phyloP scores from a whole-genome alignment of 2,113 vertebrate genomes.

The Malurus cyaneus region DNA sequence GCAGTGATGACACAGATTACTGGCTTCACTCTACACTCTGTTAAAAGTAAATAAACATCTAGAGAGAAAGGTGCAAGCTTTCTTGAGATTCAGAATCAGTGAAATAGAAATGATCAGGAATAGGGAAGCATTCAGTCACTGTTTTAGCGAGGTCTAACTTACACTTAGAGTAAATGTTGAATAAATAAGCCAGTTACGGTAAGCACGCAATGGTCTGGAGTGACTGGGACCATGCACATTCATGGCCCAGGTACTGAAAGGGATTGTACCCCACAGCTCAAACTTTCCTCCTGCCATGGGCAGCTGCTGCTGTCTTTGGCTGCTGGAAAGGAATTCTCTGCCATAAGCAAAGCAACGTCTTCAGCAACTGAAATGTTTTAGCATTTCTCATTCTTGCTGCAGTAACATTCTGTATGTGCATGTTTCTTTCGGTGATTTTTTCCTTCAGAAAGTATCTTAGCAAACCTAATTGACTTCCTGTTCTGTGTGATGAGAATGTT shows the following conservation, averaged over 20 bases:
- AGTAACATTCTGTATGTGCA: not conserved
- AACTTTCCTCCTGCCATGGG: not conserved
- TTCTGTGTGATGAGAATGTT: not conserved
- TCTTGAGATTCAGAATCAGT: not conserved
- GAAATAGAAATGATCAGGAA: not conserved
- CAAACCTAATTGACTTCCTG: not conserved
- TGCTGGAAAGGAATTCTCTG: not conserved
- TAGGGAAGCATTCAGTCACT: not conserved
- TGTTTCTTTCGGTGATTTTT: not conserved
- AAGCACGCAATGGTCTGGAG: no score
- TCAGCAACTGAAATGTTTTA: not conserved
- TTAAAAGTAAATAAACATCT: not conserved
- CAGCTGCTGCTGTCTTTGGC: not conserved
- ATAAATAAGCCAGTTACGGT: not conserved
- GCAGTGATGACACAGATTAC: not conserved
- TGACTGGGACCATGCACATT: not conserved
- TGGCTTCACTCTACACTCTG: not conserved
- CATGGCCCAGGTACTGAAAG: rapidly evolving
- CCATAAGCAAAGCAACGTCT: not conserved
- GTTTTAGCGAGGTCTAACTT: not conserved
- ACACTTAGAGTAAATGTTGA: not conserved
- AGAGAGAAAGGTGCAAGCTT: not conserved
- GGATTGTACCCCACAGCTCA: not conserved
- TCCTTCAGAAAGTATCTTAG: not conserved
- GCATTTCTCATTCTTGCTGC: not conserved